Evolutionary conservation across 2,113 vertebrate species (phyloP).

Genomic region (Alouatta palliata): DNA sequence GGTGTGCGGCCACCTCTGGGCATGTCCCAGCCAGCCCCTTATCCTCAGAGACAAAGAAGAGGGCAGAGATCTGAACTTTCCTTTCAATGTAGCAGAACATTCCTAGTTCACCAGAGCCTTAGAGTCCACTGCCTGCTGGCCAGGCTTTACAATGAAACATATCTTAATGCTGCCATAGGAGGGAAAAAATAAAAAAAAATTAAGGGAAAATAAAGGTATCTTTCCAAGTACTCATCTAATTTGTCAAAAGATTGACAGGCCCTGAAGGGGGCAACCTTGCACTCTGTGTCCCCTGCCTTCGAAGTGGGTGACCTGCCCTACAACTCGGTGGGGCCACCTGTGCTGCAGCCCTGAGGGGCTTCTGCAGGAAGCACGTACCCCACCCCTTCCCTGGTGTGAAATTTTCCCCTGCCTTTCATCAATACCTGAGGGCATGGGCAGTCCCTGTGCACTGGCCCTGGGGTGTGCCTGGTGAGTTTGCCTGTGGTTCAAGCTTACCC

Average conservation of each 20-base stretch:
- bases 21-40: accelerated
- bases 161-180: constrained; percentile 62
- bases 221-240: constrained; percentile 3
- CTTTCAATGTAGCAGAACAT: constrained; percentile 70
- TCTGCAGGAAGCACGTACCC: not conserved
- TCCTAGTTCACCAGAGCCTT: constrained; percentile 79
- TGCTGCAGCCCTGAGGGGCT: not conserved
- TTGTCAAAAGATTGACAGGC: constrained; percentile 55
- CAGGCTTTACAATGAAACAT: constrained; percentile 77
- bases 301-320: not conserved
- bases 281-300: not conserved
- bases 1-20: accelerated
- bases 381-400: not conserved
- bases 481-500: constrained; percentile 71
- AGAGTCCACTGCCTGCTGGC: constrained; percentile 81
- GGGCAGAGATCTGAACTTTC: not conserved
- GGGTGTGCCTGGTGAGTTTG: constrained; percentile 46
- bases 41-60: not conserved
- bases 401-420: not conserved
- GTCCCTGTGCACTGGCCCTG: not conserved
- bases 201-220: not conserved
- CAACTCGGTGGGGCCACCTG: not conserved
- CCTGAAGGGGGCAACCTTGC: constrained; percentile 49
- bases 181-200: not conserved
- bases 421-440: not conserved